phyloP scores from a whole-genome alignment of 2,113 vertebrate species.

The Anas platyrhynchos region DNA sequence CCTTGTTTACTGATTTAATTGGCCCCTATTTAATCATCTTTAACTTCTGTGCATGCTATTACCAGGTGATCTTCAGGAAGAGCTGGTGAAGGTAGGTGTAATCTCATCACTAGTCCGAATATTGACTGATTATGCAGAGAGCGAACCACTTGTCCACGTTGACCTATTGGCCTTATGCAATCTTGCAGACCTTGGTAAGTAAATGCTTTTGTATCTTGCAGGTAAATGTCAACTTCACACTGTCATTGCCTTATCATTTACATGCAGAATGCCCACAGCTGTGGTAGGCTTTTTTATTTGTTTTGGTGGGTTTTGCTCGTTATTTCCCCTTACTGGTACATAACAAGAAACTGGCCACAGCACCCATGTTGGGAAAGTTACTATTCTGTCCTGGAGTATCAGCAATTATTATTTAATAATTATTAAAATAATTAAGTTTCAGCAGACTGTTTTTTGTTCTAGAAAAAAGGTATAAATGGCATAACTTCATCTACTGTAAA shows the following conservation, averaged over 20 bases:
- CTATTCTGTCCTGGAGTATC: background rate
- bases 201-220: background rate
- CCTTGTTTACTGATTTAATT: background rate
- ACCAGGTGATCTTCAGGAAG: slow-evolving; percentile 85
- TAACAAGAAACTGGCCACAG: background rate
- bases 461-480: background rate
- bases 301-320: background rate
- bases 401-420: background rate
- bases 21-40: background rate
- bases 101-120: slow-evolving; percentile 85
- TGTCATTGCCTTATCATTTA: background rate
- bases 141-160: slow-evolving; percentile 86
- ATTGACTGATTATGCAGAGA: slow-evolving; percentile 82
- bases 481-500: background rate
- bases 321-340: background rate
- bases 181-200: slow-evolving; percentile 87
- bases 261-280: background rate
- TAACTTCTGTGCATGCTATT: background rate
- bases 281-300: no score
- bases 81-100: slow-evolving; percentile 83
- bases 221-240: background rate
- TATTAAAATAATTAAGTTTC: background rate
- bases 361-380: background rate
- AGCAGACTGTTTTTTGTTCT: background rate
- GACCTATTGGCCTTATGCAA: slow-evolving; percentile 87